Evolutionary conservation across 2,113 vertebrate genomes (phyloP).

Genomic region (Formicarius rufipectus): DNA sequence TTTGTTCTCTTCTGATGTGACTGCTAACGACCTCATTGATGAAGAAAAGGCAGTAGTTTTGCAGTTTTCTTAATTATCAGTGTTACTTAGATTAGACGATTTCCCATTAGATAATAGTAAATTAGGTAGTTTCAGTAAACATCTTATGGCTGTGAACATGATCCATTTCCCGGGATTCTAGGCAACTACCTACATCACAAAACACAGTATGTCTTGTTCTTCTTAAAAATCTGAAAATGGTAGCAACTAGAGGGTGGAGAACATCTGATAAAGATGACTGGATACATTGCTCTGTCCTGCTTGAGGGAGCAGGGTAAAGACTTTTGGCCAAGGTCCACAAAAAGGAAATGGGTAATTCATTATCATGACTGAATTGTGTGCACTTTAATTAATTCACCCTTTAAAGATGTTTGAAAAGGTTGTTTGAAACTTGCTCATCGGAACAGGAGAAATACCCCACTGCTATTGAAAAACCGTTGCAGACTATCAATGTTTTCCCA

Average conservation of each 20-base stretch:
- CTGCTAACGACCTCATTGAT: not conserved
- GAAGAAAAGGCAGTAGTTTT: not conserved
- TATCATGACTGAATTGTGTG: not conserved
- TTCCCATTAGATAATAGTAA: not conserved
- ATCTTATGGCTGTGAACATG: not conserved
- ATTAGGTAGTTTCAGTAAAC: not conserved
- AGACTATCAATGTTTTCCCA: not conserved
- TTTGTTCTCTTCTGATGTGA: not conserved
- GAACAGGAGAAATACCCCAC: not conserved
- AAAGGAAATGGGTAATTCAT: not conserved
- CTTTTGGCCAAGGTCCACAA: not conserved
- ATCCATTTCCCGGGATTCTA: not conserved
- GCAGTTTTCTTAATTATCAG: not conserved
- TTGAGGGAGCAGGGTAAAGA: not conserved
- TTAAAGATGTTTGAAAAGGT: not conserved
- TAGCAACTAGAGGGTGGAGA: not conserved
- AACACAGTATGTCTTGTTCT: not conserved
- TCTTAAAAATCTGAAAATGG: not conserved
- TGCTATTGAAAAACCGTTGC: not conserved
- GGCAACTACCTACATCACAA: not conserved
- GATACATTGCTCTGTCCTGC: not conserved
- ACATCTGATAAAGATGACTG: not conserved
- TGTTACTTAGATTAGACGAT: not conserved
- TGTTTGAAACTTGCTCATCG: not conserved
- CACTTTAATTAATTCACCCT: not conserved